Evolutionary conservation across 2,113 vertebrate species (phyloP), one percentile per base, ranked within the genome.

Genomic region (Anser brachyrhynchus): DNA sequence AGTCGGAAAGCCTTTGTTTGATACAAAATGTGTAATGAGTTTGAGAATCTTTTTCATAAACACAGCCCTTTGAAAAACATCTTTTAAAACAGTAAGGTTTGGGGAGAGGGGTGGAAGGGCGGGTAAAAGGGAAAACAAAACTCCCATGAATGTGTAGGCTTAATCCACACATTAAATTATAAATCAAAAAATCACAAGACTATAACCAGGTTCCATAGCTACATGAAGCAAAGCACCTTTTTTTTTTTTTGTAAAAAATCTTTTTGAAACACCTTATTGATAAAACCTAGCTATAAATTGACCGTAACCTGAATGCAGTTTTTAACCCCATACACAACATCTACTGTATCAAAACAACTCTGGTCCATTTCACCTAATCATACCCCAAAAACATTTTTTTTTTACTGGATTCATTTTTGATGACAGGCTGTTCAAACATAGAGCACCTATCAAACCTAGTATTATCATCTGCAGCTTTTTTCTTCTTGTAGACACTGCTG

Each of bases 361-460:
- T 72, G 84, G 88, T 96, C 94, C 81, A 8, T 96, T 97, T 97
- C 97, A 98, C 96, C 97, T 97, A 97, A 95, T 96, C 84, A 94
- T 91, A 97, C 90, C 88, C 95, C 65, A 64, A 87, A 93, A 41
- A 75, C 95, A 75, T 94, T 96, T 51, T 46, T 87, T 86, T 96
- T 87, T 92, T 76, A 91, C 95, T 93, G 90, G 72, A 95, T 96
- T 90, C 78, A 18, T 92, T 96, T 92, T 96, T 89, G 65, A 57
- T 93, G 95, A 96, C 91, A 93, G 95, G 95, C 97, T 97, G 97
- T 95, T 98, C 94, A 98, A 97, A 98, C 94, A 96, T 41, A 83
- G 67, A 95, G 84, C 92, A 97, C 93, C 95, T 97, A 97, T 90
- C 78, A 96, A 97, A 94, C 84, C 77, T 83, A 96, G 67, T 90